These are phyloP conservation scores for Urocynchramus pylzowi DNA, from an alignment of 2,113 vertebrate genomes.

Conservation along the genomic window DNA sequence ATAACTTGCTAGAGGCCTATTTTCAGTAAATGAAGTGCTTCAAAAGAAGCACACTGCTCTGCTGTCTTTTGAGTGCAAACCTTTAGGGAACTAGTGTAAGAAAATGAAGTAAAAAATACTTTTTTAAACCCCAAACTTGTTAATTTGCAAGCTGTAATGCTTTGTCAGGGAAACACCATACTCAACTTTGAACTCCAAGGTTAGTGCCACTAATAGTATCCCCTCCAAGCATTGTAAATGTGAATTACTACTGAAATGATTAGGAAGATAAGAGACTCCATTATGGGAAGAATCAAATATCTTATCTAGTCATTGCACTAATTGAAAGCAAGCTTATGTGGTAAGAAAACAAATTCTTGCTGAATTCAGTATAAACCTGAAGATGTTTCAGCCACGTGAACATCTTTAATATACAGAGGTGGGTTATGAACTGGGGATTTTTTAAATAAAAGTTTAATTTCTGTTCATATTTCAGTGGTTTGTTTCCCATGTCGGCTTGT, in stretches of 20 bases:
- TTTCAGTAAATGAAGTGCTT: conserved; percentile 9
- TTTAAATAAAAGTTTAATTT: not conserved
- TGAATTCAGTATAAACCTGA: not conserved
- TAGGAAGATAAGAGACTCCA: not conserved
- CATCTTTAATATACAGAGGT: not conserved
- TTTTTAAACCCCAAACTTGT: not conserved
- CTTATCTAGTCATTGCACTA: not conserved
- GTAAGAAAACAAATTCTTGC: not conserved
- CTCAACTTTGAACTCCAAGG: conserved; percentile 28
- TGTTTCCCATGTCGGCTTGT: not conserved
- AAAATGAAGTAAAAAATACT: not conserved
- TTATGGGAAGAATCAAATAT: not conserved
- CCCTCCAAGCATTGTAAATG: not conserved
- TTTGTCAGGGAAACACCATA: not conserved
- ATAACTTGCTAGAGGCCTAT: conserved; percentile 16
- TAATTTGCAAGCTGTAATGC: not conserved
- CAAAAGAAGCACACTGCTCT: not conserved
- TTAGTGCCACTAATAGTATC: not conserved
- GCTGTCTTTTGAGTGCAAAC: not conserved
- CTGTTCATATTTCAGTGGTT: not conserved
- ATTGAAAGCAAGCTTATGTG: not conserved
- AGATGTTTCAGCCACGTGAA: not conserved
- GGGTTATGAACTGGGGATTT: not conserved
- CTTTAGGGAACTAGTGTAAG: not conserved
- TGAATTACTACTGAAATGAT: not conserved